Conservation (phyloP, 2,113 vertebrate species). For the Gymnocephalus cernua region DNA sequence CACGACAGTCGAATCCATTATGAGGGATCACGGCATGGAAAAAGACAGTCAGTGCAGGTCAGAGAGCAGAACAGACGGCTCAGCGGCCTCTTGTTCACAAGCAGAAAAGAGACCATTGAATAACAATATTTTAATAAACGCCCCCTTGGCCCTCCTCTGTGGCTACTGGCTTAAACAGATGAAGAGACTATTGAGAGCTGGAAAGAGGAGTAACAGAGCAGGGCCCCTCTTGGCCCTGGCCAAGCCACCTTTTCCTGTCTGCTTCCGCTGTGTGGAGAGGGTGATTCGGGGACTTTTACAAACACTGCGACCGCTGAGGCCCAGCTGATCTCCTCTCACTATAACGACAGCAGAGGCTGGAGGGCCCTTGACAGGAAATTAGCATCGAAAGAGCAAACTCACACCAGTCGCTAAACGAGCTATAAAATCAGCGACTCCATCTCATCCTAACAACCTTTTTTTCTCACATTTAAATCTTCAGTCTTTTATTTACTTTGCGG, state of each 20-base stretch:
- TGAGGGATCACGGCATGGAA: conserved; percentile 89
- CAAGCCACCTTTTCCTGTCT: conserved; percentile 90
- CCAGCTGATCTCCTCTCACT: conserved; percentile 84
- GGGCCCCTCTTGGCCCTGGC: conserved; percentile 84
- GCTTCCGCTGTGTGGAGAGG: conserved; percentile 87
- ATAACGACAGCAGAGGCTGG: conserved; percentile 88
- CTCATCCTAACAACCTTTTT: conserved; percentile 15
- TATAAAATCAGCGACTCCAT: conserved; percentile 60
- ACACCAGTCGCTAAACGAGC: conserved; percentile 64
- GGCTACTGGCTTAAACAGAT: conserved; percentile 80
- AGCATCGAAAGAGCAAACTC: conserved; percentile 87
- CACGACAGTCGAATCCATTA: conserved; percentile 94
- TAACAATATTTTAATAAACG: conserved; percentile 91
- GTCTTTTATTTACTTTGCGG: background rate
- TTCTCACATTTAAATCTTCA: conserved; percentile 32
- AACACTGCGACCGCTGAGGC: conserved; percentile 86
- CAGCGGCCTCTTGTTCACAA: conserved; percentile 89
- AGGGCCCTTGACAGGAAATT: conserved; percentile 90
- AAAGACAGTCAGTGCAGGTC: conserved; percentile 90
- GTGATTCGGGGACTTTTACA: conserved; percentile 76
- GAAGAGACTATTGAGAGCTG: conserved; percentile 88
- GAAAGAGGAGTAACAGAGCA: conserved; percentile 84
- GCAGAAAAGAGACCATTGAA: conserved; percentile 96
- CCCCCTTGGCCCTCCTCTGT: conserved; percentile 80
- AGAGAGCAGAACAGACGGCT: conserved; percentile 90